Conservation (phyloP, 1,140 invertebrate species). For the Portunus trituberculatus region DNA sequence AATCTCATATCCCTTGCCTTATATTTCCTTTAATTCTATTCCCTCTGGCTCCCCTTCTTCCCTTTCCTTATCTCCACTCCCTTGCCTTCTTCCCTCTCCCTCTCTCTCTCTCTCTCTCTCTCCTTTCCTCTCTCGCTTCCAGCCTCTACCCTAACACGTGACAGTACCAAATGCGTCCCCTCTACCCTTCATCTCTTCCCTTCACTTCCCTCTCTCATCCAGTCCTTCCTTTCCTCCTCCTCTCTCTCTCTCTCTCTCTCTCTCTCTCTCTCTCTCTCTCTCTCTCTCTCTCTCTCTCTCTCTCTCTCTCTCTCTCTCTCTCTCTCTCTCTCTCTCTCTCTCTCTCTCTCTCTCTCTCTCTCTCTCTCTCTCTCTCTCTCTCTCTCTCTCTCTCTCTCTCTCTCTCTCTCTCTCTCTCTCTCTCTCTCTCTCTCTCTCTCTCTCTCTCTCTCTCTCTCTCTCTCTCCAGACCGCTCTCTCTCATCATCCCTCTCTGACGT, state of each 20-base stretch:
- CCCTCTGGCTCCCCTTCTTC: neutral
- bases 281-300: neutral
- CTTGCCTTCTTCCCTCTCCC: no score
- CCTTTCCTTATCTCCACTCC: neutral
- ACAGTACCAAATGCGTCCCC: neutral
- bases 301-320: neutral
- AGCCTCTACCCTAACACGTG: neutral
- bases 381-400: neutral
- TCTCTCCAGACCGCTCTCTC: neutral
- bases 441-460: neutral
- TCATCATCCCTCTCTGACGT: neutral
- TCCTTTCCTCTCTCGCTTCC: neutral
- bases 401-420: neutral
- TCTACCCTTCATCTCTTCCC: neutral
- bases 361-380: neutral
- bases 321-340: neutral
- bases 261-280: neutral
- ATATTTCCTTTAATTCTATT: neutral
- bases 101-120: no score
- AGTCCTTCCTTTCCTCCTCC: neutral
- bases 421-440: neutral
- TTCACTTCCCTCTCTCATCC: conserved; percentile 23
- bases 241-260: conserved; percentile 13
- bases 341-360: neutral
- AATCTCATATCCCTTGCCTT: neutral